A percentile compares a stretch with the other conserved stretches of the same genome.
Conservation (phyloP, 2,113 vertebrate genomes). For the Psammodynastes pulverulentus region DNA sequence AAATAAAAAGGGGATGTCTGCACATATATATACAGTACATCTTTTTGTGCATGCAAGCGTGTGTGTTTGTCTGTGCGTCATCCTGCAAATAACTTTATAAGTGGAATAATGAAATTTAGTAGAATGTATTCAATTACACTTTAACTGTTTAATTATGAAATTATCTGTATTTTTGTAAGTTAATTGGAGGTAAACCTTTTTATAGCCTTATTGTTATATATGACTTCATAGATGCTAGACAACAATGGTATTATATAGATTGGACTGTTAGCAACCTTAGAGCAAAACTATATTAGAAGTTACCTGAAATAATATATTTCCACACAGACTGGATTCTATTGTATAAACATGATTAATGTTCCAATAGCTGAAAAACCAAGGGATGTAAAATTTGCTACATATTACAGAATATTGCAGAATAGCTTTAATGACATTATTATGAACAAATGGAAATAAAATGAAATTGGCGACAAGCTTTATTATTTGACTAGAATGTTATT, state of each 20-base stretch:
- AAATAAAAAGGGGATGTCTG: neutral
- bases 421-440: constrained; percentile 58
- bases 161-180: constrained; percentile 33
- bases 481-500: constrained; percentile 42
- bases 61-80: neutral
- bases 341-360: constrained; percentile 61
- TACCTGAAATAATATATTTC: constrained; percentile 56
- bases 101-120: constrained; percentile 27
- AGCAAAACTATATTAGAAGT: constrained; percentile 51
- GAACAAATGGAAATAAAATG: constrained; percentile 40
- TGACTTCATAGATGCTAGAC: constrained; percentile 41
- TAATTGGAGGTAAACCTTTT: constrained; percentile 26
- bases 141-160: constrained; percentile 38
- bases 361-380: constrained; percentile 46
- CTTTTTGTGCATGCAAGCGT: neutral
- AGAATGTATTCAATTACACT: constrained; percentile 37
- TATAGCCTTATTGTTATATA: constrained; percentile 31
- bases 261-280: constrained; percentile 38
- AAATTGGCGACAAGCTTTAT: constrained; percentile 39
- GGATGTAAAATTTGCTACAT: constrained; percentile 52
- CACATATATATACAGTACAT: neutral
- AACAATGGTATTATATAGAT: constrained; percentile 49
- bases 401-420: constrained; percentile 49
- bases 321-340: constrained; percentile 38
- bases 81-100: neutral